These are phyloP conservation scores for Drepana falcataria DNA, from an alignment of 2,888 invertebrate species.

Conservation along the genomic window DNA sequence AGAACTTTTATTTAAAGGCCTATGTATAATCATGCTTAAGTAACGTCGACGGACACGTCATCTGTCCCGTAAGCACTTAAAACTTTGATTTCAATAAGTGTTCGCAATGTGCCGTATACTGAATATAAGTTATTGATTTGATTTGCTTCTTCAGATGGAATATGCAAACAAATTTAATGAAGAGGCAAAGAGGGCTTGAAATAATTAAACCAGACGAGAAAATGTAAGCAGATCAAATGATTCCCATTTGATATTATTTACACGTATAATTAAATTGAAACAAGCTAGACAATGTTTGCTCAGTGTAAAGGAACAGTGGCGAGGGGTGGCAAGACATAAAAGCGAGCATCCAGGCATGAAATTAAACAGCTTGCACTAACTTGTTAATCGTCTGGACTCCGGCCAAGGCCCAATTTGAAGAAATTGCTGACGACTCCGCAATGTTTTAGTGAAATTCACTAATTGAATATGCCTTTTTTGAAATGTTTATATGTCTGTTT, in stretches of 20 bases:
- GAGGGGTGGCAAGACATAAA: conserved; percentile 20
- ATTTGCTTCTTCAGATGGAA: no score
- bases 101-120: no score
- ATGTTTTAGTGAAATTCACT: conserved; percentile 20
- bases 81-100: no score
- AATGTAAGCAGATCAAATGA: no score
- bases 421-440: conserved; percentile 48
- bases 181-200: no score
- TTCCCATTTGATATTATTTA: neutral
- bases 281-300: neutral
- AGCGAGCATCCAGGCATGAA: conserved; percentile 55
- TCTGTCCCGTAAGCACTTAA: no score
- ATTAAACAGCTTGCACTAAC: conserved; percentile 68
- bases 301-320: conserved; percentile 5
- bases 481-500: neutral
- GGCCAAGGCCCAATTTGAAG: conserved; percentile 63
- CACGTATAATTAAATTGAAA: neutral
- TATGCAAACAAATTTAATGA: no score
- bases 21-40: no score
- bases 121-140: no score
- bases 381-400: conserved; percentile 64
- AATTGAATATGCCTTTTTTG: conserved; percentile 18
- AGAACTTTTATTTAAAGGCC: no score
- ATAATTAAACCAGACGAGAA: no score
- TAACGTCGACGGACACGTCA: no score